Conservation (phyloP, 2,888 invertebrate species). For the Trichogramma evanescens region DNA sequence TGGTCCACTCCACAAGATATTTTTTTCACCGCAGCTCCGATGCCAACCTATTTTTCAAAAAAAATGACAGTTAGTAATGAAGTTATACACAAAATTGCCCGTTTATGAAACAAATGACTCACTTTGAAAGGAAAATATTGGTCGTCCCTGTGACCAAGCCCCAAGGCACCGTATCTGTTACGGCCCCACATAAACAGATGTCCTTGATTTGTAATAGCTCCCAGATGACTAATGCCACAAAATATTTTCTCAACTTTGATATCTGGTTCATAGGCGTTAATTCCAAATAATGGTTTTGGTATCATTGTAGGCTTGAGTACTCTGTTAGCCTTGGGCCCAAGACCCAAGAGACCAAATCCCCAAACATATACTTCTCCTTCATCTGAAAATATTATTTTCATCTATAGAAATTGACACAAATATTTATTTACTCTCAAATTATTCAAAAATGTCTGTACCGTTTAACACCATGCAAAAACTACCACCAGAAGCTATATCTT, state of each 20-base stretch:
- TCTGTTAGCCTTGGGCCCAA: slow-evolving; percentile 72
- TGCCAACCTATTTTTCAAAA: slow-evolving; percentile 50
- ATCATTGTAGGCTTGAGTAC: slow-evolving; percentile 63
- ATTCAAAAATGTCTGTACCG: slow-evolving; percentile 49
- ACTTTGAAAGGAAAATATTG: slow-evolving; percentile 85
- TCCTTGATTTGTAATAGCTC: slow-evolving; percentile 74
- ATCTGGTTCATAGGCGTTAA: slow-evolving; percentile 72
- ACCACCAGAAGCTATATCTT: slow-evolving; percentile 77
- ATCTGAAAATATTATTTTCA: slow-evolving; percentile 50
- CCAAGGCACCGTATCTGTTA: slow-evolving; percentile 77
- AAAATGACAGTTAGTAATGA: slow-evolving; percentile 12
- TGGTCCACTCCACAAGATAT: slow-evolving; percentile 83
- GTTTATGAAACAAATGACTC: slow-evolving; percentile 22
- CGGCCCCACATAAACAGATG: slow-evolving; percentile 90
- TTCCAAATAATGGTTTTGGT: slow-evolving; percentile 76
- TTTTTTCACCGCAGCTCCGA: slow-evolving; percentile 70
- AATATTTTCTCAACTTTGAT: slow-evolving; percentile 53
- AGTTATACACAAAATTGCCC: slow-evolving; percentile 29
- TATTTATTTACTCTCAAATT: background rate
- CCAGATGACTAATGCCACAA: slow-evolving; percentile 70
- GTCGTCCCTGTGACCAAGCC: slow-evolving; percentile 71
- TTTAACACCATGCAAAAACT: slow-evolving; percentile 79
- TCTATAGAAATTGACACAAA: background rate
- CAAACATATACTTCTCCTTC: slow-evolving; percentile 81
- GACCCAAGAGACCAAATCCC: slow-evolving; percentile 89